Conservation (phyloP, 1,140 invertebrate species). For the Aradophagus sp. region DNA sequence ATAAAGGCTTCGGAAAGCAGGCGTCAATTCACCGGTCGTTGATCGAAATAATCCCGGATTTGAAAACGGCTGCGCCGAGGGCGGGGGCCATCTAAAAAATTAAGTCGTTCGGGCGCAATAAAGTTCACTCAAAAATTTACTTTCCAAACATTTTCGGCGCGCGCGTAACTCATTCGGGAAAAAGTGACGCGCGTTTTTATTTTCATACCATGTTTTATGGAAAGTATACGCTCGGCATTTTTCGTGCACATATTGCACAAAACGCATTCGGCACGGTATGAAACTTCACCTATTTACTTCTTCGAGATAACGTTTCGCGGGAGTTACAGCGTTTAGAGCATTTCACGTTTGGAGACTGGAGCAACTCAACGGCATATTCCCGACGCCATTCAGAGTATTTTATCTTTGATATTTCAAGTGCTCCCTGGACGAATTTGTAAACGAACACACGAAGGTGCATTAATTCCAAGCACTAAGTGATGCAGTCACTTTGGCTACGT, state of each 20-base stretch:
- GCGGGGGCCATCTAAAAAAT: no score
- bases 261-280: constrained; percentile 27
- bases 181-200: constrained; percentile 34
- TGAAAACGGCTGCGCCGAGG: no score
- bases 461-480: constrained; percentile 8
- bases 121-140: no score
- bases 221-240: constrained; percentile 25
- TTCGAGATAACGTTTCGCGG: constrained; percentile 14
- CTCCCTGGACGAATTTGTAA: constrained; percentile 34
- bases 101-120: no score
- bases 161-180: background rate
- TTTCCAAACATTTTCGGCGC: no score
- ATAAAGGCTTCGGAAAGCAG: no score
- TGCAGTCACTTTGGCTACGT: background rate
- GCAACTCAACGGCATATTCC: constrained; percentile 26
- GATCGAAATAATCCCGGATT: no score
- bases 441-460: constrained; percentile 13
- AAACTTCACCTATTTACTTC: constrained; percentile 39
- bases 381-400: constrained; percentile 32
- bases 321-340: constrained; percentile 30
- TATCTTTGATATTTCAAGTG: constrained; percentile 32
- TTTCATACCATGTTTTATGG: constrained; percentile 27
- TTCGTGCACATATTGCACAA: constrained; percentile 29
- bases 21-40: no score
- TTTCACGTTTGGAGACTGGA: constrained; percentile 28